phyloP scores from a whole-genome alignment of 2,797 vertebrate species.

The Sarcophilus harrisii region DNA sequence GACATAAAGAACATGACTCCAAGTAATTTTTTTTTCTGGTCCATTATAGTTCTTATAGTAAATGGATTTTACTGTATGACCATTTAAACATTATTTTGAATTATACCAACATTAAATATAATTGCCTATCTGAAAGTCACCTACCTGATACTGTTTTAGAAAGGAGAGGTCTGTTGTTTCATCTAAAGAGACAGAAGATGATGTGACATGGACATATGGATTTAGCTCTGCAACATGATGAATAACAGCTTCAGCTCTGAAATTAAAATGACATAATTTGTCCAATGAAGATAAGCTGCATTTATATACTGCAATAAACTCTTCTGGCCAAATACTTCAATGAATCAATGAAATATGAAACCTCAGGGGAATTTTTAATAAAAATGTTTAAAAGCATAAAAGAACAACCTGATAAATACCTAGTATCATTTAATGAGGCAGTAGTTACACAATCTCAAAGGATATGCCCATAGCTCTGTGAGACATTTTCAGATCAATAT shows the following conservation, averaged over 20 bases:
- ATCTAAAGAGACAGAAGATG: conserved; percentile 88
- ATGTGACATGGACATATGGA: conserved; percentile 94
- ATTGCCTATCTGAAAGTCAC: not conserved
- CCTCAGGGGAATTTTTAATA: conserved; percentile 40
- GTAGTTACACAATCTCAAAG: conserved; percentile 35
- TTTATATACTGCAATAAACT: not conserved
- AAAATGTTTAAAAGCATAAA: not conserved
- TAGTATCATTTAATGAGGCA: not conserved
- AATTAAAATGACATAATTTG: conserved; percentile 34
- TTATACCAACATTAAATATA: not conserved
- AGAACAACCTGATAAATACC: conserved; percentile 31
- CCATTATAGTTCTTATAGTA: not conserved
- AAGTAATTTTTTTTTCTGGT: not conserved
- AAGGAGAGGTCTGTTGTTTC: conserved; percentile 93
- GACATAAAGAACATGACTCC: not conserved
- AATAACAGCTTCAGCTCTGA: conserved; percentile 93
- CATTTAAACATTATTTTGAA: not conserved
- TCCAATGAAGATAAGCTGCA: not conserved
- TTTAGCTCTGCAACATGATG: conserved; percentile 93
- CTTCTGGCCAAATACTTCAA: conserved; percentile 17
- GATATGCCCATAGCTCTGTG: not conserved
- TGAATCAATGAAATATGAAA: conserved; percentile 26
- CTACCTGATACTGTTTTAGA: conserved; percentile 93
- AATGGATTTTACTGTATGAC: not conserved
- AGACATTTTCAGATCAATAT: not conserved